Evolutionary conservation across 2,113 vertebrate genomes (phyloP), one percentile per base, ranked within the genome.

Genomic region (Nibea albiflora): DNA sequence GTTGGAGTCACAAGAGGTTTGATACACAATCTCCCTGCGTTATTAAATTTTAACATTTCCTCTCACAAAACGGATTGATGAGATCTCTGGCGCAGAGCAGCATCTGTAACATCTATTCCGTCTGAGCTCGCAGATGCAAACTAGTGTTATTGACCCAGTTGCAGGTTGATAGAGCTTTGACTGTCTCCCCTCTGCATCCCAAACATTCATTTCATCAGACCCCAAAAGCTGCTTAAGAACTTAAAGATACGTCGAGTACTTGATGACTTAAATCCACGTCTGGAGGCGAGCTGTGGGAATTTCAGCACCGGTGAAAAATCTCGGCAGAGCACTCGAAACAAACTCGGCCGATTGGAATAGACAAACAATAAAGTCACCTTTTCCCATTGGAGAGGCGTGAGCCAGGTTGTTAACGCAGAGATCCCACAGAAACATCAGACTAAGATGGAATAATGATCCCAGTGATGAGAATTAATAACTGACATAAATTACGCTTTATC

Each of bases 41-140:
- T 39, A 63, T 76, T 79, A 50, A 54, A 90, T 65, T 75, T 78
- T 22, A 68, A 57, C 57, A 53, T 58, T 83, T 72, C 56, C 62
- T 42, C 49, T 5, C n/a, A 47, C 15, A 46, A 46, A 56, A 70
- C 20, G 58, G 53, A 85, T 47, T 61, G 65, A 78, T 58, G 52
- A 60, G 52, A 46, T 85, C 35, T 62, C 26, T 39, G 58, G 42
- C 52, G 50, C 62, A 44, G 26, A 10, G 26, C 22, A n/a, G 50
- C 64, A 17, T 76, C 68, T 44, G 28, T 44, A 80, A 74, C 56
- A 49, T 52, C 35, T 39, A 9, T 78, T 75, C 81, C 75, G 62
- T 65, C 58, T 81, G 76, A 47, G 84, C 57, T 46, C 67, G 20
- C 22, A 39, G 26, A 28, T 63, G 44, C 49, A 49, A 5, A 31